Evolutionary conservation across 2,888 invertebrate species (phyloP), one percentile per base, ranked within the genome.

Genomic region (Drosophila fulvimacula): DNA sequence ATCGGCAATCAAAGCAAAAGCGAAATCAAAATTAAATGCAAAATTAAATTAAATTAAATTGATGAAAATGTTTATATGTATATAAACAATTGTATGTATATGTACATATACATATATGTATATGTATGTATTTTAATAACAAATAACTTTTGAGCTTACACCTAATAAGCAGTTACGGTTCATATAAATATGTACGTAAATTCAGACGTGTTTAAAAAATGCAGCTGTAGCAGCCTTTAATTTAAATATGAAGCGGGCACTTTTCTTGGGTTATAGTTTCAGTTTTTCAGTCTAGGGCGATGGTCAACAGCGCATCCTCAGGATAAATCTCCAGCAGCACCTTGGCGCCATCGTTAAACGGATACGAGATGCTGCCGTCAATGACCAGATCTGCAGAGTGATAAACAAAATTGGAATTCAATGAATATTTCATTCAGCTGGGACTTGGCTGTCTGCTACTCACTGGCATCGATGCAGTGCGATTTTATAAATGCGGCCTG

Each of bases 301-400:
- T 95, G 3, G 98, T 98, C 91, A 96, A 94, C 0, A 99, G 93
- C 0, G 97, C 95, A 92, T 99, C 98, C 90, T 97, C 96, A 0
- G 97, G 96, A 77, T 95, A 94, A 32, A 97, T 95, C 93, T 98
- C 97, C 15, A 99, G 93, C 10, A 95, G 92, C 0, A 97, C 98
- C 75, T 96, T 95, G 0, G 98, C 96, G 2, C 99, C 99, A 90
- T 98, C 97, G 92, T 98, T 99, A 93, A 99, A 99, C 0, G 96
- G 95, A 90, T 97, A 97, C 0, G 97, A 97, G 17, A 98, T 95
- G 73, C 98, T 97, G 30, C 99, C 99, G 92, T 99, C 99, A 24
- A 99, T 95, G 0, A 99, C 99, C 19, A 99, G 93, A 90, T 96
- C 96, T 95, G 72, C 0, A 58, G 30, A 38, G 11, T 6, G 7